Evolutionary conservation across 2,113 vertebrate genomes (phyloP).

Genomic region (Stegostoma tigrinum): DNA sequence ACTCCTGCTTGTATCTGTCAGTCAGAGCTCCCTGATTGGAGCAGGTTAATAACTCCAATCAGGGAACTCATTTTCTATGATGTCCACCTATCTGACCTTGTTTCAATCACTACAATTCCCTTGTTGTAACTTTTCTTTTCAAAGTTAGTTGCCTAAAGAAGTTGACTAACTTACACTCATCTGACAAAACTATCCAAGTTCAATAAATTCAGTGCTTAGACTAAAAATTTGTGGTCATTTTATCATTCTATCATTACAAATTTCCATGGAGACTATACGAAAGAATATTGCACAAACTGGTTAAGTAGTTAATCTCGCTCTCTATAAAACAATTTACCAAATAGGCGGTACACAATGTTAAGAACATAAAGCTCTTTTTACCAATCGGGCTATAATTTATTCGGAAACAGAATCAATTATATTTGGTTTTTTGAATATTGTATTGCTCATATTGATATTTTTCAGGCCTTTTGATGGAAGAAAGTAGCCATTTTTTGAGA

Average conservation of each 20-base stretch:
- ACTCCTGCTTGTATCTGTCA: too few relatives aligned
- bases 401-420: neutral
- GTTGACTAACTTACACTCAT: neutral
- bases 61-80: too few relatives aligned
- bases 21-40: too few relatives aligned
- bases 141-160: neutral
- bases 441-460: neutral
- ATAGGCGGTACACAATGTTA: neutral
- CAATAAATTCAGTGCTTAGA: neutral
- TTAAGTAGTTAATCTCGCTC: neutral
- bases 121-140: neutral
- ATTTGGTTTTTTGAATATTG: conserved; percentile 7
- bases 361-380: neutral
- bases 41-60: too few relatives aligned
- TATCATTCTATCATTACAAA: neutral
- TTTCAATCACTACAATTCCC: too few relatives aligned
- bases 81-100: too few relatives aligned
- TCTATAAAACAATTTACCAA: neutral
- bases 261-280: neutral
- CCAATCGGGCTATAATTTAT: neutral
- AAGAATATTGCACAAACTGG: neutral
- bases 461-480: neutral
- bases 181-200: neutral
- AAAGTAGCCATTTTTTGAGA: neutral
- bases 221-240: neutral